These are phyloP conservation scores for Thymelicus acteon DNA, from an alignment of 2,888 invertebrate genomes.

Conservation along the genomic window DNA sequence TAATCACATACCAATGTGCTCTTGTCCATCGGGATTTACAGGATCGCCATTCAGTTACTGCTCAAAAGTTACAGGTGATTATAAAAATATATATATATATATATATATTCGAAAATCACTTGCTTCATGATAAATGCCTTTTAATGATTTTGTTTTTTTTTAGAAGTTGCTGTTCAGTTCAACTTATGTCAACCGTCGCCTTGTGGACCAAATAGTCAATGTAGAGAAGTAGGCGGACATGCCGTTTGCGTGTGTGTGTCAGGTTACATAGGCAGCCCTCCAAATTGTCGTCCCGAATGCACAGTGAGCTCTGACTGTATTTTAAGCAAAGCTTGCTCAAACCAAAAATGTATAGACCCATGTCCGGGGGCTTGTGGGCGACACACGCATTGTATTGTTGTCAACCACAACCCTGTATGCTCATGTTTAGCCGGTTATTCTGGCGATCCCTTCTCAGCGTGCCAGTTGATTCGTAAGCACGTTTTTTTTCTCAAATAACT, in stretches of 20 bases:
- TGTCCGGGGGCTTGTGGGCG: conserved; percentile 90
- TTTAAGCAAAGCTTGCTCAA: conserved; percentile 88
- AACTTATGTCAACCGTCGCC: conserved; percentile 75
- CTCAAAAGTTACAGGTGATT: conserved; percentile 61
- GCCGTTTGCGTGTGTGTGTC: conserved; percentile 90
- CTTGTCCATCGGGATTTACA: conserved; percentile 86
- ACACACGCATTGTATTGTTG: conserved; percentile 84
- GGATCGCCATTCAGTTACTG: conserved; percentile 88
- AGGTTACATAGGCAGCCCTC: conserved; percentile 88
- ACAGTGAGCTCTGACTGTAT: conserved; percentile 90
- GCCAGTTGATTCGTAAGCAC: conserved; percentile 80
- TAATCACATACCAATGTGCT: conserved; percentile 88
- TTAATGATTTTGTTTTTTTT: conserved; percentile 41
- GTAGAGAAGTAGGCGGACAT: conserved; percentile 87
- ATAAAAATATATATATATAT: no score
- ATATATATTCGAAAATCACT: background rate
- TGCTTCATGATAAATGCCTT: background rate
- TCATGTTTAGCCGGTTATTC: conserved; percentile 86
- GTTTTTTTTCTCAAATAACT: background rate
- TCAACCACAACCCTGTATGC: conserved; percentile 88
- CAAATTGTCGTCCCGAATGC: conserved; percentile 92
- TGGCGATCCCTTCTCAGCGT: conserved; percentile 90
- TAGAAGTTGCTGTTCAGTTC: conserved; percentile 56
- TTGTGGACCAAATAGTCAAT: conserved; percentile 91
- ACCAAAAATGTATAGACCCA: conserved; percentile 90